These are phyloP conservation scores for Charadrius vociferus DNA, from an alignment of 2,113 vertebrate species.

Conservation along the genomic window DNA sequence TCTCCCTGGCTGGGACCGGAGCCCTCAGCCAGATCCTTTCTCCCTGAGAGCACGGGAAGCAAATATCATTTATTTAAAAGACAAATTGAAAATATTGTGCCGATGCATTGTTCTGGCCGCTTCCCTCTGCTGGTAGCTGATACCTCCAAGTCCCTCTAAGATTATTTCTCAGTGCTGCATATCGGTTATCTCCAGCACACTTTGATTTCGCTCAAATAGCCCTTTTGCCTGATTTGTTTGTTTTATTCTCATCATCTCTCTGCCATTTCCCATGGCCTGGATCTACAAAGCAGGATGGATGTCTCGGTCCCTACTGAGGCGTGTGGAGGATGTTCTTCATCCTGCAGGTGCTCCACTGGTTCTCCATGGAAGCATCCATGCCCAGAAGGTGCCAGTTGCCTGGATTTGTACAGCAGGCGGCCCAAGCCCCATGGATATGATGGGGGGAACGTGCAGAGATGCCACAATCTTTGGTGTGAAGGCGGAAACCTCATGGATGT, in stretches of 20 bases:
- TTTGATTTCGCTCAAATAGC: neutral
- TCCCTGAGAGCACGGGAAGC: neutral
- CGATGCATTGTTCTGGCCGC: neutral
- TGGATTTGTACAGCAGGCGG: neutral
- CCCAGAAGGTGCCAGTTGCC: neutral
- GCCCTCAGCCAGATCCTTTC: neutral
- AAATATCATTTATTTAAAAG: neutral
- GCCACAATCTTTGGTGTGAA: neutral
- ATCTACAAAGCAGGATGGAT: neutral
- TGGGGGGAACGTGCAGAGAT: neutral
- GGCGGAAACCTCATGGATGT: neutral
- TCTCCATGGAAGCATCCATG: neutral
- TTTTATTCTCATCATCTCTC: neutral
- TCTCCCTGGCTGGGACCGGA: neutral
- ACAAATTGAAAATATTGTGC: neutral
- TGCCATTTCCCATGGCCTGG: neutral
- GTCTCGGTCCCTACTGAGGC: neutral
- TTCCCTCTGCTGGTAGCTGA: neutral
- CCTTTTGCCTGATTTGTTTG: neutral
- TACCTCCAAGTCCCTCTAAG: neutral
- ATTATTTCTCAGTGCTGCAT: neutral
- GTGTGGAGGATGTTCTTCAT: neutral
- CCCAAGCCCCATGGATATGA: neutral
- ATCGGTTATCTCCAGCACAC: neutral
- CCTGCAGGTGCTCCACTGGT: neutral